Percentiles rank a stretch among this genome's conserved stretches.
These are phyloP conservation scores for Danaus chrysippus DNA, from an alignment of 2,888 invertebrate species.

Conservation along the genomic window DNA sequence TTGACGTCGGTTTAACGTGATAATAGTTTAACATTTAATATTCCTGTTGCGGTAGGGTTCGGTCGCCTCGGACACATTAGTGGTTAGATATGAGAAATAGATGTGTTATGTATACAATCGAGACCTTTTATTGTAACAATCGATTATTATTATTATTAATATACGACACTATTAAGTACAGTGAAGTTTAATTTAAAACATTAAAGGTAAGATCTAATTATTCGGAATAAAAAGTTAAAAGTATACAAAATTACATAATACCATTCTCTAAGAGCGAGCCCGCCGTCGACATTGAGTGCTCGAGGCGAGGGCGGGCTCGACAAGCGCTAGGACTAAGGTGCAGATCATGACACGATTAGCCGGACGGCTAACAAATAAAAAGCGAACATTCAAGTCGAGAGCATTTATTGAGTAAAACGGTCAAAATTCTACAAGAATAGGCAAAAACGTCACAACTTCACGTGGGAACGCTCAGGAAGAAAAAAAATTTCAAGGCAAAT, in stretches of 20 bases:
- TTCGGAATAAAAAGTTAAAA: conserved; percentile 25
- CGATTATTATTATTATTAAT: conserved; percentile 46
- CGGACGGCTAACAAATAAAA: conserved; percentile 51
- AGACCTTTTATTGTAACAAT: conserved; percentile 57
- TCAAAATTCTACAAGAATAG: conserved; percentile 78
- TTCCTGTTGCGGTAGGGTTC: conserved; percentile 55
- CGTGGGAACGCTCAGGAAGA: conserved; percentile 72
- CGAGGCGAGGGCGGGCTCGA: conserved; percentile 15
- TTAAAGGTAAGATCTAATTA: conserved; percentile 18
- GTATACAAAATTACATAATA: conserved; percentile 14
- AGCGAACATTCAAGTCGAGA: conserved; percentile 59
- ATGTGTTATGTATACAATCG: conserved; percentile 66
- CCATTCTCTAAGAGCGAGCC: conserved; percentile 19
- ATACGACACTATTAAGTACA: conserved; percentile 50
- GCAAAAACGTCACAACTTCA: conserved; percentile 78
- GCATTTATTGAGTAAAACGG: conserved; percentile 77
- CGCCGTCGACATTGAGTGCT: background rate
- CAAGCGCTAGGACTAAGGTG: conserved; percentile 29
- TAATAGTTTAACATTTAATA: conserved; percentile 62
- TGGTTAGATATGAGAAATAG: conserved; percentile 54
- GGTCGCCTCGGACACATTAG: conserved; percentile 49
- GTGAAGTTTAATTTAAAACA: conserved; percentile 25
- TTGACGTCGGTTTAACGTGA: conserved; percentile 59
- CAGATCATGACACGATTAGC: conserved; percentile 28
- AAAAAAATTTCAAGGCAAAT: conserved; percentile 72